These are phyloP conservation scores for Pollachius pollachius DNA, from an alignment of 2,113 vertebrate genomes.

Conservation along the genomic window DNA sequence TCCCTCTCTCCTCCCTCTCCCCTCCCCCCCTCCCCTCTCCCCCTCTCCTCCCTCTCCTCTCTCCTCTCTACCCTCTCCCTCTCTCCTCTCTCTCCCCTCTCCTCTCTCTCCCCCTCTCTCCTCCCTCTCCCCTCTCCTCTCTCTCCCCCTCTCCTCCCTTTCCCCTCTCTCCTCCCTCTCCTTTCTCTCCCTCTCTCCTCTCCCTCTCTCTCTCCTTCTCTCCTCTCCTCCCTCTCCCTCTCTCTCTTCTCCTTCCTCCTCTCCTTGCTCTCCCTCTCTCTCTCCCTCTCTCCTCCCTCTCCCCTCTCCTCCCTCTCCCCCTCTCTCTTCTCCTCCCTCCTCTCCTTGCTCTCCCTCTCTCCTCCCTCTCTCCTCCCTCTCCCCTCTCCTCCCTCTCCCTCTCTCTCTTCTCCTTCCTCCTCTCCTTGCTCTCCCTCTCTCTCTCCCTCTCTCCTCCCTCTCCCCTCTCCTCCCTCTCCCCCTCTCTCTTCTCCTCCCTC, in stretches of 20 bases:
- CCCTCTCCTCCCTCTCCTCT: background rate
- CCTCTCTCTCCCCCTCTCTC: slow-evolving; percentile 7
- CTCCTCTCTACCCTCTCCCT: background rate
- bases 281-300: background rate
- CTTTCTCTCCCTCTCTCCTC: slow-evolving; percentile 14
- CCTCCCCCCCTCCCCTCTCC: too few species aligned
- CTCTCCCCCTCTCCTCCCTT: slow-evolving; percentile 15
- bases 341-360: background rate
- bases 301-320: background rate
- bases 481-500: background rate
- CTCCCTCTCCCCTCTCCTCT: background rate
- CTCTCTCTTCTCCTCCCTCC: too few species aligned
- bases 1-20: background rate
- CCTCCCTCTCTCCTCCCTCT: background rate
- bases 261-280: slow-evolving; percentile 10
- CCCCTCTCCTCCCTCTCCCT: background rate
- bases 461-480: background rate
- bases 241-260: background rate
- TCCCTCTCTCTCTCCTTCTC: background rate
- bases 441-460: background rate
- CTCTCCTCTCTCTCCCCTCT: background rate
- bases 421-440: slow-evolving; percentile 2
- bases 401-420: too few species aligned
- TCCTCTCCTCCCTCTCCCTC: slow-evolving; percentile 9
- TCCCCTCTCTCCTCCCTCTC: background rate